Evolutionary conservation across 2,113 vertebrate genomes (phyloP).

Genomic region (Accipiter cooperii): DNA sequence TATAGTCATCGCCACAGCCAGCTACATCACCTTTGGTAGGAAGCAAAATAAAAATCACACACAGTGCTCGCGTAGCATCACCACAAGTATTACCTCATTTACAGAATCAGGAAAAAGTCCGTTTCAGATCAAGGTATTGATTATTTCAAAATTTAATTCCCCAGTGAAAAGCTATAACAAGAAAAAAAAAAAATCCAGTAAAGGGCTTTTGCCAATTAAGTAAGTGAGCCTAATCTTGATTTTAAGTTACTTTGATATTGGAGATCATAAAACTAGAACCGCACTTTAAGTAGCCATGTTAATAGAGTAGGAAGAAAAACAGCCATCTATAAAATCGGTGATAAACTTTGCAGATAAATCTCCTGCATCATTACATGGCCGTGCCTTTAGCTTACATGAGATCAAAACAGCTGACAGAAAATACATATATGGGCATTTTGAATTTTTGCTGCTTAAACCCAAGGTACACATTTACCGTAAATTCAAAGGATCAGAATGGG

Average conservation of each 20-base stretch:
- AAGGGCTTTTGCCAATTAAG: neutral
- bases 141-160: neutral
- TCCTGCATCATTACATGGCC: neutral
- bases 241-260: constrained; percentile 5
- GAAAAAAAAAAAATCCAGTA: neutral
- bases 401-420: neutral
- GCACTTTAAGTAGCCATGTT: neutral
- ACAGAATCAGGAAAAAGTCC: neutral
- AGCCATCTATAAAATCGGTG: neutral
- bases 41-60: neutral
- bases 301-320: neutral
- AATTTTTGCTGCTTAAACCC: neutral
- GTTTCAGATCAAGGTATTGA: neutral
- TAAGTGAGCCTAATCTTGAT: neutral
- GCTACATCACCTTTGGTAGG: neutral
- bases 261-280: neutral
- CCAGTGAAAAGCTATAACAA: neutral
- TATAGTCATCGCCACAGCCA: neutral
- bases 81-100: neutral
- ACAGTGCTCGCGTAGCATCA: neutral
- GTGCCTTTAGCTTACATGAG: neutral
- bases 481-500: neutral
- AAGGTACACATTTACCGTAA: neutral
- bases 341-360: neutral
- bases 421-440: neutral